These are phyloP conservation scores for Acanthosepion lycidas DNA, from an alignment of 2,888 invertebrate species.

Conservation along the genomic window DNA sequence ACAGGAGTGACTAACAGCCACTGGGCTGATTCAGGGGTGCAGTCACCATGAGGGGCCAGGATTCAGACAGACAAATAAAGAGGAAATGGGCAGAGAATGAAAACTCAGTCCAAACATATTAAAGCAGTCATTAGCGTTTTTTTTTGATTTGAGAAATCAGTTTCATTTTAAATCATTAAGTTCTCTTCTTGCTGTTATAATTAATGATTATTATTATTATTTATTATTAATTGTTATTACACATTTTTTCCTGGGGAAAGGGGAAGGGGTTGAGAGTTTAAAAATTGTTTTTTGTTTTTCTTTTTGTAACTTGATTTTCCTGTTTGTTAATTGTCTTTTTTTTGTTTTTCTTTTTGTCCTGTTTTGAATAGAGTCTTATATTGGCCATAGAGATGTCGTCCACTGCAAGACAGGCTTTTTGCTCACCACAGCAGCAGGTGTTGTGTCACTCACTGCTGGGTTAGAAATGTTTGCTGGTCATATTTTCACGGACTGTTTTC, in stretches of 20 bases:
- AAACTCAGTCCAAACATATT: not conserved
- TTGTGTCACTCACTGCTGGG: no score
- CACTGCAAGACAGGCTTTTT: not conserved
- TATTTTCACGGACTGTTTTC: conserved; percentile 64
- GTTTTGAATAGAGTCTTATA: not conserved
- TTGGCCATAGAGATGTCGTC: not conserved
- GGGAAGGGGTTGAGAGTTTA: not conserved
- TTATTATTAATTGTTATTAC: not conserved
- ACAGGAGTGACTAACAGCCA: not conserved
- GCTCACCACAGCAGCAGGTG: not conserved
- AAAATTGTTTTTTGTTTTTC: not conserved
- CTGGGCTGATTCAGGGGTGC: not conserved
- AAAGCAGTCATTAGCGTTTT: not conserved
- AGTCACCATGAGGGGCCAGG: not conserved
- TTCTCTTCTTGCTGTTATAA: not conserved
- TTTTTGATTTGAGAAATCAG: not conserved
- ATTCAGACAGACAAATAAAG: not conserved
- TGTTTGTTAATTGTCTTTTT: not conserved
- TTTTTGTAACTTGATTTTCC: not conserved
- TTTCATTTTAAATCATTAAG: not conserved
- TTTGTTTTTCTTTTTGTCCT: not conserved
- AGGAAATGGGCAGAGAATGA: not conserved
- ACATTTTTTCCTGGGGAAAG: not conserved
- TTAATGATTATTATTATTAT: not conserved
- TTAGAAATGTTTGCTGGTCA: conserved; percentile 49